Evolutionary conservation across 23 tunicate genomes (phyloP), one percentile per base, ranked within the genome.

Genomic region (Halocynthia roretzi): DNA sequence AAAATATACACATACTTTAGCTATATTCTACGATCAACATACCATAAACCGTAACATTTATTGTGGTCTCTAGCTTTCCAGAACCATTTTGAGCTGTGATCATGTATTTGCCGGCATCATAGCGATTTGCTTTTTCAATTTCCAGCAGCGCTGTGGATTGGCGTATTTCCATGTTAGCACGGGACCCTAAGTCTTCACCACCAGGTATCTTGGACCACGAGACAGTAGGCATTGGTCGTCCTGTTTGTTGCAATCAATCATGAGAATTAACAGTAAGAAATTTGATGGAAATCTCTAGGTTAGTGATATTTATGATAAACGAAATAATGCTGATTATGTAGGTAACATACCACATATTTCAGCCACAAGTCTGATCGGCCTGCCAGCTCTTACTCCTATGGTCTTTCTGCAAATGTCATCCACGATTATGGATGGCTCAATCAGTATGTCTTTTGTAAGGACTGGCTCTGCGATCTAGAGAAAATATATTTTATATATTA

Each of bases 91-190:
- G 83, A 50, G 97, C 83, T 6, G 81, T 44, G 53, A 94, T 72
- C 10, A 87, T 85, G 77, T 94, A 94, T 85, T 84, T 84, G 56
- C 99, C 99, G 5, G 95, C 94, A 61, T 94, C 99, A 69, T 84
- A 84, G 0, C 95, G 82, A 74, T 94, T 82, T 10, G 80, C 56
- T 70, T 84, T 84, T 54, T 85, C 96, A 78, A 94, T 88, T 54
- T 81, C 87, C 31, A 94, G 80, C 7, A 54, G 56, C 0, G 77
- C 63, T 0, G 89, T 82, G n/a, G 84, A 91, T 20, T 81, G 87
- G 82, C 84, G 89, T 14, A 80, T 84, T 53, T 94, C 99, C 19
- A 94, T 77, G 73, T 67, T 77, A 8, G 95, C 92, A 58, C 95
- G 75, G 10, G 87, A 57, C 9, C 62, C 70, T 48, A 94, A 65